Conservation (phyloP, 1,140 invertebrate genomes). For the Papilio xuthus region DNA sequence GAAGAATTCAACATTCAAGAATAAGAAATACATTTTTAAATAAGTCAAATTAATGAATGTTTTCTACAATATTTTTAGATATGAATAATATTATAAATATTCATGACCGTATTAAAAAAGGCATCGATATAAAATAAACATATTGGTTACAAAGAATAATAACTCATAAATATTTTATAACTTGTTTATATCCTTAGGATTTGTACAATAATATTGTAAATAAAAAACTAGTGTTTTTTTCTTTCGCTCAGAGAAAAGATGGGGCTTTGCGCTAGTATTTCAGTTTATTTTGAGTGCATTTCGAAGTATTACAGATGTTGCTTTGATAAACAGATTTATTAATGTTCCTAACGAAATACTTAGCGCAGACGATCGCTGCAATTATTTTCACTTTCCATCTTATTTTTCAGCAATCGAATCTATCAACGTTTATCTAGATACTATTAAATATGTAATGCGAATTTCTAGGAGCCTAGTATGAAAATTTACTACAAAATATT, state of each 20-base stretch:
- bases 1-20: too few relatives aligned
- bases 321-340: background rate
- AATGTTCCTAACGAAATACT: background rate
- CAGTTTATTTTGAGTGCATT: constrained; percentile 9
- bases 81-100: background rate
- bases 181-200: background rate
- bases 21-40: too few relatives aligned
- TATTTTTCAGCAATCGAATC: constrained; percentile 10
- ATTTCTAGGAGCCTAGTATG: background rate
- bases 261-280: background rate
- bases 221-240: background rate
- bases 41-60: background rate
- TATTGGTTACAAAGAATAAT: constrained; percentile 13
- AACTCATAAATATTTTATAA: constrained; percentile 9
- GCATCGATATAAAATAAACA: background rate
- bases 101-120: background rate
- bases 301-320: background rate
- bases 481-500: background rate
- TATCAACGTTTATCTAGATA: background rate
- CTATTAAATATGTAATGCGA: background rate
- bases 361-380: background rate
- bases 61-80: background rate
- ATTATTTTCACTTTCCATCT: constrained; percentile 18
- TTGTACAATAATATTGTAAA: background rate
- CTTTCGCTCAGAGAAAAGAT: background rate